Evolutionary conservation across 2,113 vertebrate genomes (phyloP), one percentile per base, ranked within the genome.

Genomic region (Heterocephalus glaber): DNA sequence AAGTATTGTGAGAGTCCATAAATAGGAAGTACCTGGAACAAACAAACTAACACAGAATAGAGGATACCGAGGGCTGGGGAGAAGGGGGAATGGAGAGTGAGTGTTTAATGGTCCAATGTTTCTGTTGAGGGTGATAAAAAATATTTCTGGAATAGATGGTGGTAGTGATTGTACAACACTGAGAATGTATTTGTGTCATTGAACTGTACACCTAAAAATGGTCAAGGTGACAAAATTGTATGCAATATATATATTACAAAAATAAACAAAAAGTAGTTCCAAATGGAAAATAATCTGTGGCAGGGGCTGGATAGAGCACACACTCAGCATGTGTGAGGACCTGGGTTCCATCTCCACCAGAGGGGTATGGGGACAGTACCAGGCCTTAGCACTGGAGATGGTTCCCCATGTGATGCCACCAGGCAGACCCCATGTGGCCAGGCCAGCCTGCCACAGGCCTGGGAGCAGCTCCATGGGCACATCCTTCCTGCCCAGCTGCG

Each of bases 1-100:
- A 61, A 44, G 35, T 5, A 3, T 3, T 0, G 3, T 0, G 3
- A 1, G 77, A 61, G 1, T 10, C 89, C 61, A 84, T n/a, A 7
- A 47, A 70, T 2, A 26, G 0, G 20, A 41, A 63, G 87, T 5
- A 30, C 33, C 49, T 16, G 12, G 5, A 14, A 19, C 5, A 7
- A 63, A 49, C 65, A 16, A 82, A 28, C 35, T 3, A 66, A 33
- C 58, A 41, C 2, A 24, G 8, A 26, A 60, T 0, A 5, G 56
- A 65, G 66, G 12, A 14, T 33, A 33, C 13, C 13, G 17, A 41
- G 41, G 26, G 41, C 44, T 30, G 26, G 41, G 44, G 74, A 41
- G 5, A 5, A 79, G n/a, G 26, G n/a, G n/a, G 54, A 22, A 7
- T 0, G 3, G 41, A 44, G 35, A 33, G 24, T 7, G 5, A 52